Evolutionary conservation across 2,888 invertebrate genomes (phyloP), one percentile per base, ranked within the genome.

Genomic region (Athripsodes cinereus): DNA sequence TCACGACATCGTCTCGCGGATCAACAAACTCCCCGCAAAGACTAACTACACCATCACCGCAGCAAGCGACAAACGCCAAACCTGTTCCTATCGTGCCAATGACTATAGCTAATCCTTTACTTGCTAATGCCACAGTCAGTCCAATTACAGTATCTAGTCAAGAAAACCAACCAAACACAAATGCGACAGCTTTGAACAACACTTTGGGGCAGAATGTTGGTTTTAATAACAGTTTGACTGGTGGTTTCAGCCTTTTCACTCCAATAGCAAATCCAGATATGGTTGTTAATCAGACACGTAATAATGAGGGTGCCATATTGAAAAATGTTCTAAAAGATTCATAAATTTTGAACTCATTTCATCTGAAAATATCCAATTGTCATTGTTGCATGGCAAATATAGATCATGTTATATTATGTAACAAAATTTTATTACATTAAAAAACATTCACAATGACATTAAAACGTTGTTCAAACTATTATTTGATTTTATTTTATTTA

Each of bases 281-380:
- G 0, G 78, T 77, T 0, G 72, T 79, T 19, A 78, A 72, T 35
- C 78, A 78, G 55, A 74, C 73, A 0, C 70, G 79, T 19, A 76
- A 77, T 61, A 77, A 73, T 0, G 78, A 78, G 57, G 74, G 78
- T 5, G 75, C 79, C 20, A 78, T 78, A 48, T 61, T 78, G 58
- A 79, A 78, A 63, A 75, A 78, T 56, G 78, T 78, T 1, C 61
- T 79, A 2, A 77, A 74, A 59, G 78, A 78, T 62, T 74, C 76
- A 71, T 75, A 70, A 44, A 31, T 31, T 20, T n/a, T n/a, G n/a
- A n/a, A n/a, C n/a, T n/a, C n/a, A n/a, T n/a, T n/a, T n/a, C n/a
- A n/a, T n/a, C n/a, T n/a, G n/a, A n/a, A n/a, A n/a, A n/a, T n/a
- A n/a, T n/a, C n/a, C n/a, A n/a, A n/a, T n/a, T n/a, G n/a, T n/a